Evolutionary conservation across 2,797 vertebrate species (phyloP).

Genomic region (Limnodromus scolopaceus): DNA sequence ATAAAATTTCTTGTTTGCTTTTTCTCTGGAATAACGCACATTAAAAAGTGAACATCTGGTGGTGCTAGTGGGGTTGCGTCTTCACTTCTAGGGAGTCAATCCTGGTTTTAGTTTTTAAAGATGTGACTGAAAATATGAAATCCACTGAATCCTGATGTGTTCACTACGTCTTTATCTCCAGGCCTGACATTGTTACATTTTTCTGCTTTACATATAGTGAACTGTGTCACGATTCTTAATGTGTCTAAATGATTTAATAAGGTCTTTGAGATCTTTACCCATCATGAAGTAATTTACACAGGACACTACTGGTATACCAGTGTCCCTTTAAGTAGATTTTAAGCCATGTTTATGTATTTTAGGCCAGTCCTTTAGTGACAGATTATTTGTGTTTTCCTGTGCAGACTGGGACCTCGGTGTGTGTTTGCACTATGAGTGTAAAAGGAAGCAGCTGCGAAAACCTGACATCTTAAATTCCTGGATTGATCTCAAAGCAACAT

Average conservation of each 20-base stretch:
- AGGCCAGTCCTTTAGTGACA: neutral
- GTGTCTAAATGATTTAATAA: neutral
- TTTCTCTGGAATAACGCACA: neutral
- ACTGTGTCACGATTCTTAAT: neutral
- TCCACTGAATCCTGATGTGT: neutral
- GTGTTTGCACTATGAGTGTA: constrained; percentile 94
- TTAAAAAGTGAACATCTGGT: neutral
- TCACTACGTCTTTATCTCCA: neutral
- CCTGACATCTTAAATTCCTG: constrained; percentile 89
- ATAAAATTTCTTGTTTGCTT: neutral
- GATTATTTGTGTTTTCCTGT: constrained; percentile 13
- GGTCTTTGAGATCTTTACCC: neutral
- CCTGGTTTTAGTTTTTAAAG: neutral
- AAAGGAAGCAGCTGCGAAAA: constrained; percentile 92
- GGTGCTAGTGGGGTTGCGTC: neutral
- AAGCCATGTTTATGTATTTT: neutral
- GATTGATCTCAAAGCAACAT: constrained; percentile 93
- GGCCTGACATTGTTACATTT: accelerated
- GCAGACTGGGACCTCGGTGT: constrained; percentile 97
- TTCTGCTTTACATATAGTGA: neutral
- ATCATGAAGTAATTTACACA: neutral
- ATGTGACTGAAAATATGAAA: neutral
- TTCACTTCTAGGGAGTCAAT: neutral
- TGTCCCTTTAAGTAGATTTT: neutral
- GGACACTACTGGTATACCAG: neutral